Evolutionary conservation across 1,140 invertebrate species (phyloP), one percentile per base, ranked within the genome.

Genomic region (Neodiprion pinetum): DNA sequence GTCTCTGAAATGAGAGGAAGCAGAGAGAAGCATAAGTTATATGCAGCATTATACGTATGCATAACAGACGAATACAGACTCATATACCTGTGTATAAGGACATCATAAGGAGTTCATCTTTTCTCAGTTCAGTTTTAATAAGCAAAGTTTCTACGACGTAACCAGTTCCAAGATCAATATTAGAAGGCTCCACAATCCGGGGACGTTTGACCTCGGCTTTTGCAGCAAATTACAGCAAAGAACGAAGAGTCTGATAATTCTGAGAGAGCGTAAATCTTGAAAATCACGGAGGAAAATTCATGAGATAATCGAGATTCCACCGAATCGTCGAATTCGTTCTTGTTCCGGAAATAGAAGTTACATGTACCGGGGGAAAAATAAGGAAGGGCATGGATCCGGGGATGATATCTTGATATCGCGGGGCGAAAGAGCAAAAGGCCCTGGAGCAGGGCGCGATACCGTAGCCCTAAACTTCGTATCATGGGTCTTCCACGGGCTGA

Each of bases 381-480:
- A 40, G 28, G 28, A 40, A 40, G 28, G 28, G 2, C 28, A 40
- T 40, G 28, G 28, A 40, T 40, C 28, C 5, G 28, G 28, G 28
- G 28, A 40, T 40, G 28, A 40, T 40, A 40, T 40, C 28, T 40
- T 40, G 28, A 5, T 40, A 5, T 40, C 28, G 5, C 28, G 28
- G 4, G 67, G 67, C 14, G 14, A 69, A 69, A 69, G 11, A 69
- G 67, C 14, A 5, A 69, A 69, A 69, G 11, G 23, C 11, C 67
- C 67, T 14, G 67, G 9, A 69, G 67, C 67, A 61, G 8, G 11
- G 67, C 23, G 12, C 66, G 74, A 75, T 75, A 75, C 71, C 70
- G 65, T 66, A n/a, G 67, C 21, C 69, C 69, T 74, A 75, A 71
- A n/a, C 68, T 75, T 11, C 14, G 78, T 73, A 73, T 76, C 67